Conservation (phyloP, 2,888 invertebrate species). For the Acanthoscelides obtectus region DNA sequence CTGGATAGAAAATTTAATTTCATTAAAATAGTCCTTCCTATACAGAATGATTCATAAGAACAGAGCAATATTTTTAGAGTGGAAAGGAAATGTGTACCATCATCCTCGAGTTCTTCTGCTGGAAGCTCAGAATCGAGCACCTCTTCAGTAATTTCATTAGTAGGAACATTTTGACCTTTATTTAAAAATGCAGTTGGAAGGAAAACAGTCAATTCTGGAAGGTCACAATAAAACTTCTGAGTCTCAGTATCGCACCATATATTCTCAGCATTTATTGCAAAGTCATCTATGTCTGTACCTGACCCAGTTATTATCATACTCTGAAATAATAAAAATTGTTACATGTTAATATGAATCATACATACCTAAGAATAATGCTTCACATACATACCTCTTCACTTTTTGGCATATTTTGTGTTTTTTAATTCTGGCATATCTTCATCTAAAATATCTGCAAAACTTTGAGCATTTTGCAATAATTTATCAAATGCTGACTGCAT, state of each 20-base stretch:
- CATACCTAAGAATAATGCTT: background rate
- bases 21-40: no score
- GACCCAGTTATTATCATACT: constrained; percentile 46
- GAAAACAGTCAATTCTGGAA: constrained; percentile 88
- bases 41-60: no score
- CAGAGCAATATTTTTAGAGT: no score
- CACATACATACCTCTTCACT: constrained; percentile 41
- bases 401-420: constrained; percentile 50
- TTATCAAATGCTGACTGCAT: constrained; percentile 77
- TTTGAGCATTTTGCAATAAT: constrained; percentile 69
- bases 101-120: constrained; percentile 67
- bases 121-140: constrained; percentile 72
- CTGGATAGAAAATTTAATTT: no score
- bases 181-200: constrained; percentile 74
- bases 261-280: constrained; percentile 36
- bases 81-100: no score
- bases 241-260: constrained; percentile 96
- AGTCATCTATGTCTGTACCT: constrained; percentile 40
- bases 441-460: constrained; percentile 80
- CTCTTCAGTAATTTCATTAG: constrained; percentile 61
- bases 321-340: constrained; percentile 25
- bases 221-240: constrained; percentile 84
- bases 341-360: background rate
- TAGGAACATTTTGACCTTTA: constrained; percentile 41
- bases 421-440: constrained; percentile 72